Evolutionary conservation across 2,797 vertebrate genomes (phyloP).

Genomic region (Taenioides sp.): DNA sequence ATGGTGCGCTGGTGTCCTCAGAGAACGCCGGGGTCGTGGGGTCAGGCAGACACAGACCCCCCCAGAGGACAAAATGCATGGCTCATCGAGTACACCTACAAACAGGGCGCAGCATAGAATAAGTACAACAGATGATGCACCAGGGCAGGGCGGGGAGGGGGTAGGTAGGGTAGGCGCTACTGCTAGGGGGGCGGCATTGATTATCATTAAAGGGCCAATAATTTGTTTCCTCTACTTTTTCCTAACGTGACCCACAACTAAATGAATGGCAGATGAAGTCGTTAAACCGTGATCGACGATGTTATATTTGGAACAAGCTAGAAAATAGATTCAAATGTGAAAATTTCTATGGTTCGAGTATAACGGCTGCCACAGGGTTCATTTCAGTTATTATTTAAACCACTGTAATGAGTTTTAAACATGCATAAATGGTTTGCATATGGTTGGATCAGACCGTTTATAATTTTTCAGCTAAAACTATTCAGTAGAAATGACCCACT

Average conservation of each 20-base stretch:
- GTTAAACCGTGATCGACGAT: slow-evolving; percentile 41
- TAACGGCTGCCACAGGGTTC: neutral
- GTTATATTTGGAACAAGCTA: slow-evolving; percentile 30
- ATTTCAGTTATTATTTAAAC: slow-evolving; percentile 39
- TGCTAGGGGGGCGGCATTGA: slow-evolving; percentile 58
- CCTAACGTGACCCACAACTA: slow-evolving; percentile 60
- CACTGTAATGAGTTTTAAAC: slow-evolving; percentile 2
- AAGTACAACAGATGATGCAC: slow-evolving; percentile 65
- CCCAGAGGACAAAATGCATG: slow-evolving; percentile 68
- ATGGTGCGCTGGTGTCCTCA: slow-evolving; percentile 73
- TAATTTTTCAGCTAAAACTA: slow-evolving; percentile 4
- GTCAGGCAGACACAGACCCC: slow-evolving; percentile 64
- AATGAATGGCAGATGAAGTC: slow-evolving; percentile 69
- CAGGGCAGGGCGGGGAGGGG: slow-evolving; percentile 19
- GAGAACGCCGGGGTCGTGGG: slow-evolving; percentile 66
- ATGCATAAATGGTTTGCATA: neutral
- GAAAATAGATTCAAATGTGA: slow-evolving; percentile 14
- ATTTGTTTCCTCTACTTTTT: slow-evolving; percentile 71
- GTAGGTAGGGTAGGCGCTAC: slow-evolving; percentile 2
- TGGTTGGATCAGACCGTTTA: neutral
- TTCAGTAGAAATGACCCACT: too few species aligned
- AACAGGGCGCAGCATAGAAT: slow-evolving; percentile 56
- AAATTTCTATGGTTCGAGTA: neutral
- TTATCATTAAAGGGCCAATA: slow-evolving; percentile 76
- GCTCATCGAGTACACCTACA: slow-evolving; percentile 67